Percentiles rank a stretch among this genome's conserved stretches.
These are phyloP conservation scores for Vespertilio murinus DNA, from an alignment of 2,797 vertebrate species.

Conservation along the genomic window DNA sequence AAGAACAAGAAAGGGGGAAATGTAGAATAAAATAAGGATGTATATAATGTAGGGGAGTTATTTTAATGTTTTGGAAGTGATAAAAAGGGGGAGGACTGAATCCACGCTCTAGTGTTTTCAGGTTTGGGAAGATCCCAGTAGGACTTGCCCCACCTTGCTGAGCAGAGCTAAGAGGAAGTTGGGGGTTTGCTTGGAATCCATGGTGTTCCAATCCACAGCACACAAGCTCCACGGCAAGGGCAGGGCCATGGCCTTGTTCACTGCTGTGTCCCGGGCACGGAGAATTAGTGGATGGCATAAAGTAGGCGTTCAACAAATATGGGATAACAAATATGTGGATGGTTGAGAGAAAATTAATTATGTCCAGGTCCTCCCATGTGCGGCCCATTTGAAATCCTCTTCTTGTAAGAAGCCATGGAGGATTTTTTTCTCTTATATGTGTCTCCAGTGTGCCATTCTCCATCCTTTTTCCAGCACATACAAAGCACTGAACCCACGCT, in stretches of 20 bases:
- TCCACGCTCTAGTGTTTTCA: neutral
- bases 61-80: neutral
- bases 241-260: neutral
- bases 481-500: neutral
- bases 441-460: neutral
- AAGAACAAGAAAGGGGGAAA: neutral
- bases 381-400: neutral
- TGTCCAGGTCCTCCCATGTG: neutral
- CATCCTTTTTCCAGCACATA: neutral
- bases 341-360: neutral
- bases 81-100: neutral
- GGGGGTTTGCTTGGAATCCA: neutral
- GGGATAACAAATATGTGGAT: neutral
- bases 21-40: neutral
- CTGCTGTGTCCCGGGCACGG: too few relatives aligned
- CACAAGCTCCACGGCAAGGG: neutral
- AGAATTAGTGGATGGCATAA: neutral
- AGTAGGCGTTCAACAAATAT: neutral
- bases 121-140: neutral
- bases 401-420: neutral
- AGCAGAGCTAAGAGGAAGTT: neutral
- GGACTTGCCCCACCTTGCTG: neutral
- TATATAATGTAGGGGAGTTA: neutral
- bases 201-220: rapidly evolving
- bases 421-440: neutral